These are phyloP conservation scores for Ectemnius lituratus DNA, from an alignment of 2,888 invertebrate genomes.

Conservation along the genomic window DNA sequence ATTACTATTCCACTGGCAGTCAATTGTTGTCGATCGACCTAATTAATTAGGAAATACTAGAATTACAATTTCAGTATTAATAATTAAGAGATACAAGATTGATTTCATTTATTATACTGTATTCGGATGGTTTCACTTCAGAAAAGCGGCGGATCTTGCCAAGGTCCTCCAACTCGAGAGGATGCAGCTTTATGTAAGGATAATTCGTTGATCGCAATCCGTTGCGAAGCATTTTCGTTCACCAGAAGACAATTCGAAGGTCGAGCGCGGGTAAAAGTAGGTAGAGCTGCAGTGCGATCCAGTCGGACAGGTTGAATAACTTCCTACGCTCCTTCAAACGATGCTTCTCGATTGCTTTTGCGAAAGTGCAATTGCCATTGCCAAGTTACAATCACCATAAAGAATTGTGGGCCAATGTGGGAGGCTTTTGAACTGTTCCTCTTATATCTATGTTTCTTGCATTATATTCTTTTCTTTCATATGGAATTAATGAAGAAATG, in stretches of 20 bases:
- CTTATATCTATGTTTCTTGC: neutral
- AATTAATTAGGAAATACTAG: too few relatives aligned
- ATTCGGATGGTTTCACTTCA: too few relatives aligned
- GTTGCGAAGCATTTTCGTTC: conserved; percentile 5
- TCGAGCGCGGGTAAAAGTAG: conserved; percentile 56
- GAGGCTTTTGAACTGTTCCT: conserved; percentile 12
- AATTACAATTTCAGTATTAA: too few relatives aligned
- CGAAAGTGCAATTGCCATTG: conserved; percentile 15
- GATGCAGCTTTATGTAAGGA: too few relatives aligned
- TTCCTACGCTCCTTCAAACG: conserved; percentile 44
- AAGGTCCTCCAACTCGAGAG: too few relatives aligned
- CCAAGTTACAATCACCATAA: conserved; percentile 23
- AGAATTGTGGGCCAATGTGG: conserved; percentile 14
- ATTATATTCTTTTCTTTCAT: conserved; percentile 14
- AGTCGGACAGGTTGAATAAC: conserved; percentile 50
- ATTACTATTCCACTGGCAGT: too few relatives aligned
- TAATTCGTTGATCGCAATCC: neutral
- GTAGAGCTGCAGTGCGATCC: conserved; percentile 30
- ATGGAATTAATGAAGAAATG: too few relatives aligned
- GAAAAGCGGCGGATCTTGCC: too few relatives aligned
- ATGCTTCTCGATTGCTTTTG: conserved; percentile 40
- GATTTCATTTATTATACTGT: too few relatives aligned
- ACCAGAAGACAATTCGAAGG: conserved; percentile 36
- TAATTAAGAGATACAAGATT: too few relatives aligned
- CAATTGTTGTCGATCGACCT: too few relatives aligned